phyloP scores from a whole-genome alignment of 2,797 vertebrate species.

The Ctenochaetus hawaiiensis region DNA sequence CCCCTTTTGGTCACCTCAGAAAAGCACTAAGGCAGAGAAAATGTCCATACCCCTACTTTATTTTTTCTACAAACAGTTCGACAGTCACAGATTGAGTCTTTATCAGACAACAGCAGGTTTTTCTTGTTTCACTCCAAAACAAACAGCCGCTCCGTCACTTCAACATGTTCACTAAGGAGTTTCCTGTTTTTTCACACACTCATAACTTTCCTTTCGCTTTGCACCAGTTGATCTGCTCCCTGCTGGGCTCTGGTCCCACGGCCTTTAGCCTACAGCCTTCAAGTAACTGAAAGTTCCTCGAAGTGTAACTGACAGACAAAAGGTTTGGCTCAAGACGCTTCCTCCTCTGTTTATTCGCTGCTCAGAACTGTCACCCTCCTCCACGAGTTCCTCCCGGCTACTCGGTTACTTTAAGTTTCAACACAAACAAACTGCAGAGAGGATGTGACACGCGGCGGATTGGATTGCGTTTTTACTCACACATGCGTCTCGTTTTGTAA shows the following conservation, averaged over 20 bases:
- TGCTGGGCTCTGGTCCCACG: neutral
- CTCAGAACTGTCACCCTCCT: neutral
- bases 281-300: neutral
- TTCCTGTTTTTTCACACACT: constrained; percentile 52
- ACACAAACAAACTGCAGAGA: neutral
- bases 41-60: too few relatives aligned
- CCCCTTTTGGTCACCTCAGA: too few relatives aligned
- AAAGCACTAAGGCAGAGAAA: too few relatives aligned
- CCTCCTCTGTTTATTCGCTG: neutral
- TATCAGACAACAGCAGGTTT: neutral
- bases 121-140: neutral
- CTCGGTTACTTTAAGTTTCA: neutral
- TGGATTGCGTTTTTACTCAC: neutral
- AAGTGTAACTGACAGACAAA: neutral
- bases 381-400: neutral
- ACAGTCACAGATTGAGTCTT: constrained; percentile 12
- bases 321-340: neutral
- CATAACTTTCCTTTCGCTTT: constrained; percentile 26
- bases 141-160: neutral
- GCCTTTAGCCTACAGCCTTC: constrained; percentile 11
- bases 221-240: constrained; percentile 15
- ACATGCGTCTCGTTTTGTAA: neutral
- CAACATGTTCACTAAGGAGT: neutral
- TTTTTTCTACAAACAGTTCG: neutral
- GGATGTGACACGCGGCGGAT: neutral